Conservation (phyloP, 2,888 invertebrate species). For the Cerceris ruficornis region DNA sequence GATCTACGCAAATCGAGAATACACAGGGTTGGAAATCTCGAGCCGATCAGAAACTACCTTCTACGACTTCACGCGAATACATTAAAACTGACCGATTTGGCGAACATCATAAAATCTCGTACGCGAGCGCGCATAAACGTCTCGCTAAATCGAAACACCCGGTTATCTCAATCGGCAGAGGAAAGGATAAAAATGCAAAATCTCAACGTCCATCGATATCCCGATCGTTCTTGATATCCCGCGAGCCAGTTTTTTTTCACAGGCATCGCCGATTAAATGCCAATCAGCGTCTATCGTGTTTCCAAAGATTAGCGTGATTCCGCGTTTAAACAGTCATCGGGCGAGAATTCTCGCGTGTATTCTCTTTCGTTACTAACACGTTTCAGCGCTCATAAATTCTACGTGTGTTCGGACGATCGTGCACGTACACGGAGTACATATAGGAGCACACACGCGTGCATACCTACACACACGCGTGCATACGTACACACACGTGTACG, state of each 20-base stretch:
- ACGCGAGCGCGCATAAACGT: too few relatives aligned
- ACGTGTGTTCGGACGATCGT: conserved; percentile 27
- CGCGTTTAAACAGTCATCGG: conserved; percentile 34
- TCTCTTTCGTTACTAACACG: conserved; percentile 22
- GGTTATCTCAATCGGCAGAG: too few relatives aligned
- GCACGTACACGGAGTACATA: too few relatives aligned
- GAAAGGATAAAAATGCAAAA: too few relatives aligned
- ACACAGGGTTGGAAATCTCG: too few relatives aligned
- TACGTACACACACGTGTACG: too few relatives aligned
- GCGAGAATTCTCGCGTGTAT: conserved; percentile 41
- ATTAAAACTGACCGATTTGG: too few relatives aligned
- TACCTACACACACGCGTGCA: conserved; percentile 6
- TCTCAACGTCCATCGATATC: neutral
- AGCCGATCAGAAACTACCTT: too few relatives aligned
- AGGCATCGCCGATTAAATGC: neutral
- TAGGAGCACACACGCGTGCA: neutral
- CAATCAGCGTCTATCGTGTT: conserved; percentile 10
- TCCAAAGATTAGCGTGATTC: conserved; percentile 39
- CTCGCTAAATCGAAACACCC: too few relatives aligned
- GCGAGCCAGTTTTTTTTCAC: neutral
- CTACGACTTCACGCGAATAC: too few relatives aligned
- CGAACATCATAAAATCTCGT: too few relatives aligned
- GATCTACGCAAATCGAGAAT: too few relatives aligned
- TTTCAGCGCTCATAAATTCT: conserved; percentile 39
- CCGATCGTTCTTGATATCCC: neutral